Evolutionary conservation across 2,113 vertebrate genomes (phyloP).

Genomic region (Labeo rohita): DNA sequence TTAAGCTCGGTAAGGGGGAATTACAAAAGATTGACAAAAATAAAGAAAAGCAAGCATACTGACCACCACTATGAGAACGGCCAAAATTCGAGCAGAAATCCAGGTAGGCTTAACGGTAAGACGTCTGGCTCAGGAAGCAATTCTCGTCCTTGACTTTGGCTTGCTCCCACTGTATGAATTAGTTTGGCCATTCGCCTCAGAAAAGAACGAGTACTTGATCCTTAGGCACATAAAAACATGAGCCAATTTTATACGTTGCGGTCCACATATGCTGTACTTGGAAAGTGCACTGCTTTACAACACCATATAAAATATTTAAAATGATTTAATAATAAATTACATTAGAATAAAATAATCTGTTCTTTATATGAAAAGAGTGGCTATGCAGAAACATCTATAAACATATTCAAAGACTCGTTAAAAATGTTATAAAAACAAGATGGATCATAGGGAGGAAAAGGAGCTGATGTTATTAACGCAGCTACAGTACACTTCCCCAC

Average conservation of each 20-base stretch:
- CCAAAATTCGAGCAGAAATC: constrained; percentile 9
- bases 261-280: constrained; percentile 11
- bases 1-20: not conserved
- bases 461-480: constrained; percentile 31
- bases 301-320: not conserved
- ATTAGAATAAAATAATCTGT: not conserved
- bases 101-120: constrained; percentile 22
- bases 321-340: not conserved
- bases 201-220: constrained; percentile 15
- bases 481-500: not conserved
- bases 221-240: constrained; percentile 17
- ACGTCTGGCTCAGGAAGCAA: constrained; percentile 26
- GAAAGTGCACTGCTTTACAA: not conserved
- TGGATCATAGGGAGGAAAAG: not conserved
- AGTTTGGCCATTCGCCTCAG: constrained; percentile 25
- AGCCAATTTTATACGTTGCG: not conserved
- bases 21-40: constrained; percentile 18
- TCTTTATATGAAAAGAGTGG: not conserved
- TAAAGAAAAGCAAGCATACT: not conserved
- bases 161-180: constrained; percentile 20
- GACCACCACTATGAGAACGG: not conserved
- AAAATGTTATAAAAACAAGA: not conserved
- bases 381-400: constrained; percentile 15
- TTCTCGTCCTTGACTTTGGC: constrained; percentile 41
- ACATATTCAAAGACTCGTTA: constrained; percentile 24